phyloP scores from a whole-genome alignment of 1,140 invertebrate species.

The Aphelinus atriplicis region DNA sequence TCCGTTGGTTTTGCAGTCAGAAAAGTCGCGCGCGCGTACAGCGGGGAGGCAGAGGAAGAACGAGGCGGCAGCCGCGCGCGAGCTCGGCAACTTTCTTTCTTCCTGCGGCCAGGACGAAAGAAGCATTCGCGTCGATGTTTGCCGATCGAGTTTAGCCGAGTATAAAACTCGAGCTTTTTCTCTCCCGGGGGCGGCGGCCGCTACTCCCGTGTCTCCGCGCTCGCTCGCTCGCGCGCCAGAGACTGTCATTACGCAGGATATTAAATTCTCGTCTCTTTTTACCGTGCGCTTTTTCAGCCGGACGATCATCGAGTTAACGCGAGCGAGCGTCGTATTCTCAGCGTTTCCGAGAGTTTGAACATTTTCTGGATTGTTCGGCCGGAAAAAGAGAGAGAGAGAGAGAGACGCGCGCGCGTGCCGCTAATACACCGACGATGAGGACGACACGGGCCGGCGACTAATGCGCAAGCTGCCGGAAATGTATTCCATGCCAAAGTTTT shows the following conservation, averaged over 20 bases:
- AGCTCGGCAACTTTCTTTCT: neutral
- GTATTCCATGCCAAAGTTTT: too few relatives aligned
- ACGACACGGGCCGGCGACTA: too few relatives aligned
- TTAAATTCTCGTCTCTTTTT: conserved; percentile 31
- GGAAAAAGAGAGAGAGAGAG: too few relatives aligned
- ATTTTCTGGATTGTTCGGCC: conserved; percentile 2
- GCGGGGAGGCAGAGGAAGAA: neutral
- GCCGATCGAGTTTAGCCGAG: conserved; percentile 26
- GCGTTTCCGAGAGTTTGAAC: conserved; percentile 2
- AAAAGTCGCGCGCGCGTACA: conserved; percentile 11
- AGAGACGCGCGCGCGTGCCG: neutral
- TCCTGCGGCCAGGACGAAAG: neutral
- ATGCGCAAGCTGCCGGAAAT: too few relatives aligned
- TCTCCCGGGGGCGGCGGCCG: neutral
- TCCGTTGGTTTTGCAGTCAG: neutral
- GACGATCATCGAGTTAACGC: conserved; percentile 17
- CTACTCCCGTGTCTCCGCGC: neutral
- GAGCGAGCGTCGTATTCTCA: neutral
- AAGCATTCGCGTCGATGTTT: conserved; percentile 24
- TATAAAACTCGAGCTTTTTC: conserved; percentile 25
- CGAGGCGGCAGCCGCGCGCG: too few relatives aligned
- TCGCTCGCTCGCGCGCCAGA: neutral
- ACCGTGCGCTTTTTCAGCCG: neutral
- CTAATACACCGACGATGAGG: too few relatives aligned
- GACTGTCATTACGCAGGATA: conserved; percentile 32